Evolutionary conservation across 2,113 vertebrate genomes (phyloP), one percentile per base, ranked within the genome.

Genomic region (Rhodinocichla rosea): DNA sequence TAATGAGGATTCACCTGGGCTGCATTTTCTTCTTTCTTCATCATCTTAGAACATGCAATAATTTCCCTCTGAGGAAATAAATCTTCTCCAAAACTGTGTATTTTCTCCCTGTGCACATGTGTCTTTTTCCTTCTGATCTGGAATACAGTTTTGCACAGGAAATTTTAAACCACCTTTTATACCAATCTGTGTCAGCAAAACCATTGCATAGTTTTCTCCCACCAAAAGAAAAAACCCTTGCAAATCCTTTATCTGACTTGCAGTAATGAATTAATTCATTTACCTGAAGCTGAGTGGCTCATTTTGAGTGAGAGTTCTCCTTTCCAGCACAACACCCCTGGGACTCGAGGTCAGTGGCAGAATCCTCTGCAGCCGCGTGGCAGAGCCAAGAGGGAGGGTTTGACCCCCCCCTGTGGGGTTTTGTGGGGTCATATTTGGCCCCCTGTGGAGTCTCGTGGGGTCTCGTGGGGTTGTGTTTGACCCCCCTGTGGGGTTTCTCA

Each of bases 231-330:
- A 20, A 26, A n/a, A 10, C 2, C 11, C 21, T 24, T 64, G 49
- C 40, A 82, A 57, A 76, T 44, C 24, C 23, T 77, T n/a, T 39
- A 10, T 39, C 30, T 52, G 65, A 24, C 39, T 70, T 89, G 12
- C 1, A 0, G 57, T 39, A 40, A 27, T 8, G 10, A 67, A 30
- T 56, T 56, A 2, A 1, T 39, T 76, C 2, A 0, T 50, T 71
- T 50, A 42, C 42, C 49, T 84, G 69, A 15, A 88, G 60, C 39
- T 5, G 5, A 20, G 19, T 17, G 52, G 23, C 19, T 84, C 3
- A 2, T 81, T 89, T 62, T 53, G 50, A 65, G 30, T 14, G 42
- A 53, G 47, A 22, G 5, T 32, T 84, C 50, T 80, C 56, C 64
- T 71, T 92, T 49, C 35, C 56, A 32, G 0, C 3, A 9, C 39